Conservation (phyloP, 1,140 invertebrate species). For the Lordiphosa mommai region DNA sequence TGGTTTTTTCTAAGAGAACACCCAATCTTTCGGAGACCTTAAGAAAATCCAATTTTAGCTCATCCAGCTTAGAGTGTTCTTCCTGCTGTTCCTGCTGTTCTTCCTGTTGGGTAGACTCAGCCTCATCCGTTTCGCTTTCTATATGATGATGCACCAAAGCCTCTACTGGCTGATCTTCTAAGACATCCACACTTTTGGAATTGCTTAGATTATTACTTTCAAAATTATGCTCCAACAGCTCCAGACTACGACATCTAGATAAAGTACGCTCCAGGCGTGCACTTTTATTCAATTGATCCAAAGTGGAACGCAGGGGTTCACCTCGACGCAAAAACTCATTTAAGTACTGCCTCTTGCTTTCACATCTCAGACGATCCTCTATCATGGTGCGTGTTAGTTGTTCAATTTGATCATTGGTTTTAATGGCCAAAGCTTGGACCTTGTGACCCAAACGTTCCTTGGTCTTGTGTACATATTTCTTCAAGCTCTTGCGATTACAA, state of each 20-base stretch:
- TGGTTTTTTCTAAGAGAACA: slow-evolving; percentile 65
- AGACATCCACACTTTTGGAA: slow-evolving; percentile 57
- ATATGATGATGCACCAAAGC: slow-evolving; percentile 51
- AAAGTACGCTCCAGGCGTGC: slow-evolving; percentile 81
- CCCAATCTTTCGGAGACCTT: slow-evolving; percentile 69
- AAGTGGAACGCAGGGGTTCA: slow-evolving; percentile 52
- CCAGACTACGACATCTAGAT: slow-evolving; percentile 84
- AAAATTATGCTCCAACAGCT: slow-evolving; percentile 81
- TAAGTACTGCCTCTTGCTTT: slow-evolving; percentile 84
- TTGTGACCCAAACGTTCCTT: slow-evolving; percentile 92
- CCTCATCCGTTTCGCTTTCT: slow-evolving; percentile 46
- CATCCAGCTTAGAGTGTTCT: slow-evolving; percentile 60
- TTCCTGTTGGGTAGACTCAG: slow-evolving; percentile 5
- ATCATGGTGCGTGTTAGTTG: slow-evolving; percentile 84
- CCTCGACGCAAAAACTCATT: slow-evolving; percentile 81
- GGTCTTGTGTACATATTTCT: slow-evolving; percentile 90
- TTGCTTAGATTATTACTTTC: slow-evolving; percentile 79
- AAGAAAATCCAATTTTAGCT: slow-evolving; percentile 59
- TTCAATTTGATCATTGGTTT: slow-evolving; percentile 88
- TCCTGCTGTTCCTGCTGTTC: slow-evolving; percentile 22
- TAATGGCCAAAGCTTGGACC: slow-evolving; percentile 89
- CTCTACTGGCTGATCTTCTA: slow-evolving; percentile 42
- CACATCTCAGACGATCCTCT: slow-evolving; percentile 84
- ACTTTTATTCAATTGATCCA: slow-evolving; percentile 81
- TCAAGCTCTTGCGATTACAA: slow-evolving; percentile 90